Percentiles rank a stretch among this genome's conserved stretches.
phyloP scores from a whole-genome alignment of 2,113 vertebrate species.

The Heloderma charlesbogerti region DNA sequence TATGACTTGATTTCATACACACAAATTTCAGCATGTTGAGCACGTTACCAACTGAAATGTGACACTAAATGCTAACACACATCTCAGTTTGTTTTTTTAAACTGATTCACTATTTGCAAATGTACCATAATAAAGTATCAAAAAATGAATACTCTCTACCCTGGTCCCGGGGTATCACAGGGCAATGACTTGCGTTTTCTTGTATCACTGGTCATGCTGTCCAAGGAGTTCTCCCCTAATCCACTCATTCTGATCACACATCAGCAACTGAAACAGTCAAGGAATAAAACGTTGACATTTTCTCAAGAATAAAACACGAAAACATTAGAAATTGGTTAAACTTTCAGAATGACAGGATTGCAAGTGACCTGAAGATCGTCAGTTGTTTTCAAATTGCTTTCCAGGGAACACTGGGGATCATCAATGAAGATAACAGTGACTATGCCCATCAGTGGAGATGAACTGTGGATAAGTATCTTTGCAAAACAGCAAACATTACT shows the following conservation, averaged over 20 bases:
- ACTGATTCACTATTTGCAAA: neutral
- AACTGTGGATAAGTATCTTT: neutral
- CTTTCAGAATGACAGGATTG: neutral
- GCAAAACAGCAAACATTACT: neutral
- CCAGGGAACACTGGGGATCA: neutral
- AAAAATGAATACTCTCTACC: slow-evolving; percentile 73
- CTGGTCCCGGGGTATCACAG: slow-evolving; percentile 89
- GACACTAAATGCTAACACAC: neutral
- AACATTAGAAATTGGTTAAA: neutral
- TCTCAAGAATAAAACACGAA: neutral
- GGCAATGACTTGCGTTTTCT: slow-evolving; percentile 93
- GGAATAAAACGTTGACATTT: neutral
- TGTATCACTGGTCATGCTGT: slow-evolving; percentile 88
- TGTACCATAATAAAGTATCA: neutral
- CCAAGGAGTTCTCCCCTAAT: slow-evolving; percentile 91
- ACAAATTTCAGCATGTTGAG: neutral
- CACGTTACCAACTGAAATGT: slow-evolving; percentile 5
- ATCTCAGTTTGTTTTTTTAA: neutral
- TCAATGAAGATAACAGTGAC: neutral
- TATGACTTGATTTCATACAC: neutral
- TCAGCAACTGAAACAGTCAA: slow-evolving; percentile 85
- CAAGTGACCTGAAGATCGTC: neutral
- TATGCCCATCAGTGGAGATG: neutral
- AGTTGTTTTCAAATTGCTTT: neutral
- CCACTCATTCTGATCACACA: slow-evolving; percentile 93